Evolutionary conservation across 2,888 invertebrate species (phyloP).

Genomic region (Acanthosepion esculentum): DNA sequence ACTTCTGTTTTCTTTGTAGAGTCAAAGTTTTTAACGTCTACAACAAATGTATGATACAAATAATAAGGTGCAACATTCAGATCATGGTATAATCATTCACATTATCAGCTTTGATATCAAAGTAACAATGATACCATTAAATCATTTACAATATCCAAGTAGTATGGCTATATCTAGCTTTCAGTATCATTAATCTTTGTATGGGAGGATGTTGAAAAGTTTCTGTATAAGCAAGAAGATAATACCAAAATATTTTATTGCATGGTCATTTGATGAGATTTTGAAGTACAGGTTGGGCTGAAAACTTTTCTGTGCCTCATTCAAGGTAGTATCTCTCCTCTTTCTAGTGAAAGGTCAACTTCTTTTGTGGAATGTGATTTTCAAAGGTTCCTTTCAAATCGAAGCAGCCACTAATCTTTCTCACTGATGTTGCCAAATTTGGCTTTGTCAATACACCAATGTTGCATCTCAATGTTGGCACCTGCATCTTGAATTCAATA

Average conservation of each 20-base stretch:
- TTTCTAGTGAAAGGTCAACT: background rate
- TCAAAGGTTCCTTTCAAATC: background rate
- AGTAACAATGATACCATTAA: background rate
- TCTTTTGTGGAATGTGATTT: background rate
- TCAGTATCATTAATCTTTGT: background rate
- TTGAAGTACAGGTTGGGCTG: too few species aligned
- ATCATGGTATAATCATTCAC: background rate
- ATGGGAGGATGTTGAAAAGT: too few species aligned
- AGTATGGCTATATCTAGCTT: background rate
- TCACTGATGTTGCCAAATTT: background rate
- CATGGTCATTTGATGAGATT: too few species aligned
- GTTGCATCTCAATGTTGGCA: slow-evolving; percentile 21
- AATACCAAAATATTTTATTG: too few species aligned
- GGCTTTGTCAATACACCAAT: background rate
- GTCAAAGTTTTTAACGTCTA: too few species aligned
- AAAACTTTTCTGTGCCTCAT: too few species aligned
- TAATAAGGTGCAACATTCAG: background rate
- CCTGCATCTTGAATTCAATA: slow-evolving; percentile 33
- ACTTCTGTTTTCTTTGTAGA: too few species aligned
- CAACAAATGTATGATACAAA: too few species aligned
- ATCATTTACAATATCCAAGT: background rate
- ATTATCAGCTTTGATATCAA: background rate
- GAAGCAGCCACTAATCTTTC: background rate
- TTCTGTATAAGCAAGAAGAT: too few species aligned
- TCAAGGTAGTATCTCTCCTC: background rate